These are phyloP conservation scores for Diaperis boleti DNA, from an alignment of 2,888 invertebrate genomes.

Conservation along the genomic window DNA sequence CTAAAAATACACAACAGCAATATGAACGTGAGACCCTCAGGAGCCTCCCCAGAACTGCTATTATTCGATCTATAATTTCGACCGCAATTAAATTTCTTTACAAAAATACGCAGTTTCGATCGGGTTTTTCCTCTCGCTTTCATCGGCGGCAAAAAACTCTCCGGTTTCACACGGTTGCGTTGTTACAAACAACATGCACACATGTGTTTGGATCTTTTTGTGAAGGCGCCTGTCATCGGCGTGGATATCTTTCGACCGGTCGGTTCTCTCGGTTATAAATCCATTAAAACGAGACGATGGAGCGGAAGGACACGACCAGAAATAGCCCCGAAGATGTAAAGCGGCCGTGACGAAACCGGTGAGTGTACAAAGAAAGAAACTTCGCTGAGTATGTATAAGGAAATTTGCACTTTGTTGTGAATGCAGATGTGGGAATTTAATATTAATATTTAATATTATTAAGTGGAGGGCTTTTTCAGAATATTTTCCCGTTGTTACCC, in stretches of 20 bases:
- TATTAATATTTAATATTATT: too few relatives aligned
- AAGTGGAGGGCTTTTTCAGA: too few relatives aligned
- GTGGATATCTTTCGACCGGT: conserved; percentile 13
- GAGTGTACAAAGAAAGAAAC: too few relatives aligned
- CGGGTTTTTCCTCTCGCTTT: background rate
- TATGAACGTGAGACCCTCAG: too few relatives aligned
- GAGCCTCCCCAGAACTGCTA: too few relatives aligned
- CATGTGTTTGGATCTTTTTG: conserved; percentile 12
- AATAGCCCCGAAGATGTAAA: background rate
- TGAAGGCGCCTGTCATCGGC: conserved; percentile 10
- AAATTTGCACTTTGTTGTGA: too few relatives aligned
- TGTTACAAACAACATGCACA: conserved; percentile 17
- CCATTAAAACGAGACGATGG: conserved; percentile 14
- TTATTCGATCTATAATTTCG: too few relatives aligned
- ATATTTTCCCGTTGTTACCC: too few relatives aligned
- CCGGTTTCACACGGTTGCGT: conserved; percentile 18
- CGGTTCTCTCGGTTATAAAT: conserved; percentile 9
- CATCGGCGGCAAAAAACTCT: background rate
- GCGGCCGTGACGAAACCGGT: background rate
- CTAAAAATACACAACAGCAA: conserved; percentile 29
- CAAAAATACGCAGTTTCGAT: too few relatives aligned
- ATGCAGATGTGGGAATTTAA: too few relatives aligned
- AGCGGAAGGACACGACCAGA: conserved; percentile 11
- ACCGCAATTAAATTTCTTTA: too few relatives aligned
- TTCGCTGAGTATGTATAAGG: too few relatives aligned